Conservation (phyloP, 1,140 invertebrate genomes). For the Drosophila novamexicana region DNA sequence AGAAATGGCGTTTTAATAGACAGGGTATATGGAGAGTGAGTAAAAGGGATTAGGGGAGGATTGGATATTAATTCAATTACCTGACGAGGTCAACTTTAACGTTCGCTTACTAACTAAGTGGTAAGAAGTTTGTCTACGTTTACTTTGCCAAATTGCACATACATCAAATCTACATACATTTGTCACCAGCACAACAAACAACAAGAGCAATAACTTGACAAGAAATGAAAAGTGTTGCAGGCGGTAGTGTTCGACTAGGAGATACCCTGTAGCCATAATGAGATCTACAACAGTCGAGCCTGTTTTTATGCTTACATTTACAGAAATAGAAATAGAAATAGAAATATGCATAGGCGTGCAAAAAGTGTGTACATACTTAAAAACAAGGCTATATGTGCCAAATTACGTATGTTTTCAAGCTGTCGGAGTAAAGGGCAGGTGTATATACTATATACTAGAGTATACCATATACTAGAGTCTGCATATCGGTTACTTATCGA, state of each 20-base stretch:
- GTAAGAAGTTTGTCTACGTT: constrained; percentile 34
- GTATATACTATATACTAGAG: too few relatives aligned
- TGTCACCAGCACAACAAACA: constrained; percentile 21
- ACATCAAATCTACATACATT: constrained; percentile 46
- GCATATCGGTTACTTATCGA: too few relatives aligned
- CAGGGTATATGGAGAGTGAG: not conserved
- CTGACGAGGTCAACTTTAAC: constrained; percentile 4
- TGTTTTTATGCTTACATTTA: too few relatives aligned
- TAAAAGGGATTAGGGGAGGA: not conserved
- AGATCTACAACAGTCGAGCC: not conserved
- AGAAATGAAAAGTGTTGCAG: not conserved
- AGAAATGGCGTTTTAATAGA: constrained; percentile 34
- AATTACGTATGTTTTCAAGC: too few relatives aligned
- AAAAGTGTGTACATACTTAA: too few relatives aligned
- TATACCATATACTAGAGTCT: too few relatives aligned
- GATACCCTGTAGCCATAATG: not conserved
- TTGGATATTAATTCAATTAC: constrained; percentile 32
- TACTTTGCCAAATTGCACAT: constrained; percentile 60
- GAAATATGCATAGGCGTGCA: too few relatives aligned
- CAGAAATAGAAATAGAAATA: too few relatives aligned
- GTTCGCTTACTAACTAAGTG: constrained; percentile 37
- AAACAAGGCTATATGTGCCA: too few relatives aligned
- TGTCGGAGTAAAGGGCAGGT: too few relatives aligned
- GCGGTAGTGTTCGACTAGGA: not conserved
- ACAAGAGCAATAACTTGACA: not conserved